These are phyloP conservation scores for Holotrichia oblita DNA, from an alignment of 1,140 invertebrate species.

Conservation along the genomic window DNA sequence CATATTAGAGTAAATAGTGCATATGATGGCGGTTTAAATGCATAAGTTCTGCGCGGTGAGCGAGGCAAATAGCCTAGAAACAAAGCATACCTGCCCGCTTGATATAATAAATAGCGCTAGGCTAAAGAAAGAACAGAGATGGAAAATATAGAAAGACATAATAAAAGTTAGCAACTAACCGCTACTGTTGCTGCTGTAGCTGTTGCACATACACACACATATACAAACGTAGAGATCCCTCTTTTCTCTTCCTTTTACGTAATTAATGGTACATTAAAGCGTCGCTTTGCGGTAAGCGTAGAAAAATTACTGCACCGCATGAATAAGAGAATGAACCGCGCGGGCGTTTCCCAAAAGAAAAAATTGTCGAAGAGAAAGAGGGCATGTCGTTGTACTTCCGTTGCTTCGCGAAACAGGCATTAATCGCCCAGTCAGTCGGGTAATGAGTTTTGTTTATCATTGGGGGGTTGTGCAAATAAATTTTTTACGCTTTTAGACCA, in stretches of 20 bases:
- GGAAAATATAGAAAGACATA: no score
- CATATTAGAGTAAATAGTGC: no score
- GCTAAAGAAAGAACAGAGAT: no score
- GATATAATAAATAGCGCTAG: no score
- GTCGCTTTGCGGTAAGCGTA: slow-evolving; percentile 2
- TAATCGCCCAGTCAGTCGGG: background rate
- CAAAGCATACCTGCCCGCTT: no score
- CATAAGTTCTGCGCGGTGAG: no score
- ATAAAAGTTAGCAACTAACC: no score
- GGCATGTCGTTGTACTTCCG: background rate
- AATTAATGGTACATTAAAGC: slow-evolving; percentile 13
- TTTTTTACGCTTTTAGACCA: no score
- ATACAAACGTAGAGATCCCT: background rate
- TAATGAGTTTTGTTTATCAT: slow-evolving; percentile 14
- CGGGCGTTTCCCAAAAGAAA: background rate
- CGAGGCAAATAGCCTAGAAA: no score
- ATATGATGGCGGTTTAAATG: no score
- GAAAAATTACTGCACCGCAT: slow-evolving; percentile 12
- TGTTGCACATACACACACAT: no score
- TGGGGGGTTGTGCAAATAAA: background rate
- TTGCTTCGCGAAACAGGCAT: background rate
- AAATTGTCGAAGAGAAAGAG: background rate
- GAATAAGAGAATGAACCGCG: background rate
- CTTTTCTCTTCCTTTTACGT: background rate
- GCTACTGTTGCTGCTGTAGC: no score